Evolutionary conservation across 2,888 invertebrate genomes (phyloP).

Genomic region (Eumacrocentrus americanus): DNA sequence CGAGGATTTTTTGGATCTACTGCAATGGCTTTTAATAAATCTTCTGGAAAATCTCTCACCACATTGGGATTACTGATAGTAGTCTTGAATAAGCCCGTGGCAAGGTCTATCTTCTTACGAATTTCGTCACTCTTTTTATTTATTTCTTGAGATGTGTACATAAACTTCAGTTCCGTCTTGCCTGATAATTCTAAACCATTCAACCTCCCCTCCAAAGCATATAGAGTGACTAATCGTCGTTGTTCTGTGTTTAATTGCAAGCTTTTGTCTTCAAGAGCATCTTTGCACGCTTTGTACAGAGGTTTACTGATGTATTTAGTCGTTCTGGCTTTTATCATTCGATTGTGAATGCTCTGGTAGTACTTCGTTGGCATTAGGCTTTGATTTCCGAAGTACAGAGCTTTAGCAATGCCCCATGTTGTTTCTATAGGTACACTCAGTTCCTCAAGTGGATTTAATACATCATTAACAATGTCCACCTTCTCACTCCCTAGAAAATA

Average conservation of each 20-base stretch:
- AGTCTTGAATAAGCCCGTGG: constrained; percentile 72
- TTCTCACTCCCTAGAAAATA: constrained; percentile 48
- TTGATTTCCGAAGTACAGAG: constrained; percentile 80
- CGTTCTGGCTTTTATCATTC: constrained; percentile 76
- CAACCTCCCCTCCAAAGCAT: constrained; percentile 79
- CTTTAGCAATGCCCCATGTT: constrained; percentile 87
- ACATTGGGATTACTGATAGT: constrained; percentile 70
- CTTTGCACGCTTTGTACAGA: constrained; percentile 74
- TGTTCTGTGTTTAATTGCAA: constrained; percentile 67
- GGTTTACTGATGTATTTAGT: constrained; percentile 74
- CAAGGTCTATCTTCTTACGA: constrained; percentile 66
- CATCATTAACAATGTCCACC: constrained; percentile 69
- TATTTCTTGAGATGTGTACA: constrained; percentile 35
- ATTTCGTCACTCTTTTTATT: constrained; percentile 67
- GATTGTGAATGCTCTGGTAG: constrained; percentile 79
- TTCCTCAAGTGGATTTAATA: constrained; percentile 78
- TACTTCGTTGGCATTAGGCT: constrained; percentile 79
- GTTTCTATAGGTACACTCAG: constrained; percentile 76
- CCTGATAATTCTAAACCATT: constrained; percentile 76
- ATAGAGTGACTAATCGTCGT: constrained; percentile 77
- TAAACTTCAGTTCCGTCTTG: too few species aligned
- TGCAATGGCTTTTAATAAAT: constrained; percentile 71
- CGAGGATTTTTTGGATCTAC: constrained; percentile 66
- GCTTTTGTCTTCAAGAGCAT: constrained; percentile 63
- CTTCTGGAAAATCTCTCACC: constrained; percentile 76